phyloP scores from a whole-genome alignment of 2,888 invertebrate genomes.

The Brassicogethes aeneus region DNA sequence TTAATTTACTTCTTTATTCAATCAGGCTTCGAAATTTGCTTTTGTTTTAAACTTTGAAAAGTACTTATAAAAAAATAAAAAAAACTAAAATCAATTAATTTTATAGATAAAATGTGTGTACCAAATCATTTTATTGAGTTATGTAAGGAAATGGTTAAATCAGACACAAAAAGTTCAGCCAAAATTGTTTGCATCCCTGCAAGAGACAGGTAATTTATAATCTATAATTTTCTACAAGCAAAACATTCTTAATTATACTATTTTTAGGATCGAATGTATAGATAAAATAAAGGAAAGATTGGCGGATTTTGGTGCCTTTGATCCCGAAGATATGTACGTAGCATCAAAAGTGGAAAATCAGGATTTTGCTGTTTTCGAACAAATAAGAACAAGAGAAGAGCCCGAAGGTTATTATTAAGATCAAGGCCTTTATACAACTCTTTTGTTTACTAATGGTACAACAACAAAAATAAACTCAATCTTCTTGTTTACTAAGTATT shows the following conservation, averaged over 20 bases:
- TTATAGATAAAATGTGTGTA: slow-evolving; percentile 65
- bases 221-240: slow-evolving; percentile 2
- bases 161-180: slow-evolving; percentile 50
- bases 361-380: slow-evolving; percentile 66
- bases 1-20: too few species aligned
- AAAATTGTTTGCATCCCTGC: slow-evolving; percentile 58
- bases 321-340: slow-evolving; percentile 84
- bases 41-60: too few species aligned
- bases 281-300: slow-evolving; percentile 63
- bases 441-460: too few species aligned
- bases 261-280: slow-evolving; percentile 61
- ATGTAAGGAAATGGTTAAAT: slow-evolving; percentile 58
- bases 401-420: slow-evolving; percentile 50
- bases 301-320: slow-evolving; percentile 75
- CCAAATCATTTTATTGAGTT: slow-evolving; percentile 53
- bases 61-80: too few species aligned
- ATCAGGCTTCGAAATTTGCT: too few species aligned
- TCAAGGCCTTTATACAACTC: too few species aligned
- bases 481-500: too few species aligned
- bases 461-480: too few species aligned
- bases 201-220: slow-evolving; percentile 53
- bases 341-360: slow-evolving; percentile 63
- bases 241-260: slow-evolving; percentile 1
- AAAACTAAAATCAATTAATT: too few species aligned
- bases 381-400: slow-evolving; percentile 68